Evolutionary conservation across 2,113 vertebrate species (phyloP), one percentile per base, ranked within the genome.

Genomic region (Macquaria ambigua): DNA sequence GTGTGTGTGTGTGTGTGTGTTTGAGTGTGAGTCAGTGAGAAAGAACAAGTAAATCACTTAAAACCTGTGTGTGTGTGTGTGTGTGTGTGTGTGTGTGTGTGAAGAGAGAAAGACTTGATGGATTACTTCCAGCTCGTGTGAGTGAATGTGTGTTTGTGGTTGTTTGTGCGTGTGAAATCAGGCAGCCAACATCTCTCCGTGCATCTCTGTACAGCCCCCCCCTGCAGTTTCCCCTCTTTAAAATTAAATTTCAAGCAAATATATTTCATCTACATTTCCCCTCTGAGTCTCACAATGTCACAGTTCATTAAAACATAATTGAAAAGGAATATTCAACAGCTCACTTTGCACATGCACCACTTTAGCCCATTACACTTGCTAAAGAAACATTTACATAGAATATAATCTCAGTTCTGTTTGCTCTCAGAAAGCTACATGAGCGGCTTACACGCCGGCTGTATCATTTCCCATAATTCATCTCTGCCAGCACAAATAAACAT

Each of bases 271-370:
- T 48, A 68, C 79, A 81, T 87, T 85, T 87, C 84, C 84, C 88
- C 82, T 87, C 75, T 23, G 78, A 87, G 83, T 70, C 72, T 53
- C 86, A 50, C 85, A 71, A 67, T 88, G 89, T 92, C 84, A 87
- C 90, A 93, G 82, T 89, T 94, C 88, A 92, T 94, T 93, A 89
- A 90, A 87, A 92, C 61, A 71, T 89, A 90, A 92, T 90, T 90
- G 79, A 87, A 88, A 70, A 61, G 61, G 81, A 93, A 91, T 92
- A 92, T 92, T 88, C 87, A 83, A 46, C 82, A 78, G 81, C 82
- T 88, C 84, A 82, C 83, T 93, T 74, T 83, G 79, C 82, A 56
- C 85, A 71, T 67, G 67, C 69, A 63, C 81, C 73, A 83, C 78
- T 89, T 90, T 82, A 80, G 14, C 52, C 77, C 74, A 79, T 91